Evolutionary conservation across 2,888 invertebrate species (phyloP), one percentile per base, ranked within the genome.

Genomic region (Nyleta sp.): DNA sequence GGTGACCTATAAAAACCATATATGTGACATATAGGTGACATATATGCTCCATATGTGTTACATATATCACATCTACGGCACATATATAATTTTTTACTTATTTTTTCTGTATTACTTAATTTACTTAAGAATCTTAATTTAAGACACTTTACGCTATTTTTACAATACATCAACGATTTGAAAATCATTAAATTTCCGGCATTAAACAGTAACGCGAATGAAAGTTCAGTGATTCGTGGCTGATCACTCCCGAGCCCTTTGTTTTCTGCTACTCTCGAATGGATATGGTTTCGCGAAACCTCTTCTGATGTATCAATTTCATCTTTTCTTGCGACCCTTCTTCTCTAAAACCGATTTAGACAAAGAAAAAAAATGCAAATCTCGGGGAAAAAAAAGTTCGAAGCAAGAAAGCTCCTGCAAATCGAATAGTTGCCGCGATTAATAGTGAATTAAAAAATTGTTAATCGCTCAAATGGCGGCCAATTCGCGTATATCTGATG

Each of bases 251-350:
- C 31, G 31, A 71, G 59, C 50, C 59, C 65, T 65, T 75, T 52
- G 31, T 65, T 75, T 42, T 33, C 17, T 59, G 42, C 62, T 55
- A 15, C 38, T 50, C 22, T 40, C 28, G 64, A 62, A 68, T 55
- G 13, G 31, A 31, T 76, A 76, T 71, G 76, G 76, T 76, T 76
- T 76, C 76, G 17, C 38, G 70, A 76, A 76, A 76, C 76, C 76
- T 65, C 60, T 53, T 20, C 28, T 42, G 35, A 57, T 57, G 70
- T 70, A 76, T 76, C 70, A 76, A 65, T 64, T 76, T 71, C 76
- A 57, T 52, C 40, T 17, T 33, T 48, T 62, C 22, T 46, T n/a
- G 40, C 24, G 4, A 2, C 62, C 10, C 17, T 48, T 22, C 20
- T 13, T 50, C 13, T 31, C 28, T 17, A 40, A 40, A 40, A 50